These are phyloP conservation scores for Notiomystis cincta DNA, from an alignment of 2,113 vertebrate genomes.

Conservation along the genomic window DNA sequence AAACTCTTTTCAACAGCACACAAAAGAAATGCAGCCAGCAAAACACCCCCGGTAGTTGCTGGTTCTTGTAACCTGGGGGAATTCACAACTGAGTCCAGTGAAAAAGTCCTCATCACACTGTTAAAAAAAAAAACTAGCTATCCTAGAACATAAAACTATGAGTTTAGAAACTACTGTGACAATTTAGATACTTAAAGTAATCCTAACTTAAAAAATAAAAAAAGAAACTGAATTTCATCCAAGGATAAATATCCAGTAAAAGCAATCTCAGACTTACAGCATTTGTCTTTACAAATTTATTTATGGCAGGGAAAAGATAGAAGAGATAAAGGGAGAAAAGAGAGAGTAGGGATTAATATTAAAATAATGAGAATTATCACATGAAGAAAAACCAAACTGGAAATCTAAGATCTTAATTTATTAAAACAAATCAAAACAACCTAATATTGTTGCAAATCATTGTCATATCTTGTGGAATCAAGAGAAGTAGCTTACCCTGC, in stretches of 20 bases:
- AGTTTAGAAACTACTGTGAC: background rate
- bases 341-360: background rate
- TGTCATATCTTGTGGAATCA: background rate
- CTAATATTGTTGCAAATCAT: background rate
- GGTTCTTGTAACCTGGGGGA: background rate
- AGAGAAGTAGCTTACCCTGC: background rate
- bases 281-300: background rate
- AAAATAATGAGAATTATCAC: background rate
- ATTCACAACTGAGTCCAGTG: background rate
- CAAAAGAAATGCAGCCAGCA: background rate
- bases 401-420: background rate
- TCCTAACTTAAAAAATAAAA: background rate
- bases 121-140: background rate
- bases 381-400: background rate
- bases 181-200: background rate
- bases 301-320: background rate
- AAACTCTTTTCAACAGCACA: background rate
- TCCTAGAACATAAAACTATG: background rate
- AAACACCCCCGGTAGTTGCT: background rate
- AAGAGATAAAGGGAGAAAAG: background rate
- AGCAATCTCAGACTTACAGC: background rate
- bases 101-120: background rate
- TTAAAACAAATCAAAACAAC: background rate
- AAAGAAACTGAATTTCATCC: background rate
- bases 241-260: background rate